These are phyloP conservation scores for Papilio demoleus DNA, from an alignment of 2,888 invertebrate species.

Conservation along the genomic window DNA sequence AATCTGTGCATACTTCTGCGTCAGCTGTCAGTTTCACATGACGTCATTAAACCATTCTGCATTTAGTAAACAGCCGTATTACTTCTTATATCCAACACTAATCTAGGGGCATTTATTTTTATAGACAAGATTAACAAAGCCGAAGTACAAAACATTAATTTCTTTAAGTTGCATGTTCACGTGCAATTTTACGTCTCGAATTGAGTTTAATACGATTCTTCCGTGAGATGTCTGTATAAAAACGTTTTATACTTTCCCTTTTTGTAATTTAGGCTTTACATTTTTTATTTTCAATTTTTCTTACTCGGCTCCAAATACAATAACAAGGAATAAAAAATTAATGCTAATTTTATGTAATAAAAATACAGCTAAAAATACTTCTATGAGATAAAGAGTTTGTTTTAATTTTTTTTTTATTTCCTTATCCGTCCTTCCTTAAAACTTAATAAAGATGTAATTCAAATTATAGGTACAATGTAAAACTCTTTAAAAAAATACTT, in stretches of 20 bases:
- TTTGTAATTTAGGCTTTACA: background rate
- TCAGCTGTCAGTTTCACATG: too few relatives aligned
- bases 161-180: slow-evolving; percentile 9
- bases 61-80: too few relatives aligned
- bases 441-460: slow-evolving; percentile 15
- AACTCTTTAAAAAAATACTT: background rate
- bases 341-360: background rate
- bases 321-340: background rate
- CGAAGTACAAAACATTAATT: background rate
- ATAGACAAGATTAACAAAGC: background rate
- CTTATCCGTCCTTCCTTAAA: background rate
- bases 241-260: background rate
- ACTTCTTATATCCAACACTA: too few relatives aligned
- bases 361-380: background rate
- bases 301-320: background rate
- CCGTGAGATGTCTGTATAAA: slow-evolving; percentile 14
- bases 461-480: slow-evolving; percentile 9
- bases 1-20: too few relatives aligned
- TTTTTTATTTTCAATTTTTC: background rate
- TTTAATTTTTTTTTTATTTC: background rate
- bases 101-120: background rate
- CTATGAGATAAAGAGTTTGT: background rate
- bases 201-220: slow-evolving; percentile 1
- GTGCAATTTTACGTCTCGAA: slow-evolving; percentile 8
- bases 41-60: too few relatives aligned